Base-by-base conservation (phyloP, 1,140 invertebrate genomes). In the Drosophila obscura region DNA sequence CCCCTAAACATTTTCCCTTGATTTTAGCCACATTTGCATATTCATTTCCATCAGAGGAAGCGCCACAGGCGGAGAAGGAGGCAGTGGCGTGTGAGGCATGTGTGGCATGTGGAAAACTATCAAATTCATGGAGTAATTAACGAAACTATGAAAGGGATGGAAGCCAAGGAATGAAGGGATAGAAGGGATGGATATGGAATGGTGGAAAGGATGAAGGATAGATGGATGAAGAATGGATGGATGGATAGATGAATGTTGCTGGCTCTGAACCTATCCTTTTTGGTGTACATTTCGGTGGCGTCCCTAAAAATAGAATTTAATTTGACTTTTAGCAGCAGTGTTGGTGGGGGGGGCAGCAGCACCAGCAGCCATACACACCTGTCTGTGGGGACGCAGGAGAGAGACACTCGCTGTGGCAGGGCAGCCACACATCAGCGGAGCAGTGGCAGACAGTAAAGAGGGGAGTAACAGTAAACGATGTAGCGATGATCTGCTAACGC, bases 51-150 rank as follows among this genome's bases (percentile, higher is more conserved):
- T 61, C 68, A 61, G 46, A 52, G 13, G 11, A 22, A 4, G 5
- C 5, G 46, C 46, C 31, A 5, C 46, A 22, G 46, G 9, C 8
- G 45, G 3, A 5, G 7, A 19, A 48, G 19, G 39, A 35, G 43
- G 35, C 62, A 67, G 63, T 9, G 43, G 49, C 52, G 64, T 69
- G 66, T 69, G 66, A 69, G 66, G 69, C 69, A 65, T 69, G 66
- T 69, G 66, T 69, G 66, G 69, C 69, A 65, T 65, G 51, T 74
- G 71, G 71, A 51, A 75, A 75, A 59, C 72, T 75, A 59, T 75
- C 71, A 75, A 73, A 73, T 73, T 73, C 71, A 73, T 73, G 68
- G 59, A 73, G 69, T 73, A 73, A 73, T 73, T 73, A 62, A 66
- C 53, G 74, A 49, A 73, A 46, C 68, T 31, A 69, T 28, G 5